Conservation (phyloP, 2,113 vertebrate species). For the Arothron firmamentum region DNA sequence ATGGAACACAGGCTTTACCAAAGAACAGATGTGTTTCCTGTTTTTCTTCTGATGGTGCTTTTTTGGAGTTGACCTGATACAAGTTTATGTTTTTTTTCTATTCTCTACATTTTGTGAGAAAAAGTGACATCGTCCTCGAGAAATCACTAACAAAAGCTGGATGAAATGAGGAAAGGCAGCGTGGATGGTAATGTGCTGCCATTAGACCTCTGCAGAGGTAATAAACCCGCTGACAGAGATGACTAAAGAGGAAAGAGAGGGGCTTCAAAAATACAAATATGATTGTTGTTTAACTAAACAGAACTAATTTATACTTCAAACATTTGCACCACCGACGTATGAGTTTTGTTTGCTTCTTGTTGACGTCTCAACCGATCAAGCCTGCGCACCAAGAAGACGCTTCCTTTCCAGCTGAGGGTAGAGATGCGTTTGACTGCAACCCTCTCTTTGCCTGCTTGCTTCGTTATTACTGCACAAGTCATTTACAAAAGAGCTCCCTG, state of each 20-base stretch:
- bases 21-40: conserved; percentile 9
- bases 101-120: conserved; percentile 17
- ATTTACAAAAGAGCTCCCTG: conserved; percentile 63
- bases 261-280: conserved; percentile 16
- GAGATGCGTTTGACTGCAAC: conserved; percentile 18
- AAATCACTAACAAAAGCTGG: conserved; percentile 45
- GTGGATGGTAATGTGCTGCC: conserved; percentile 36
- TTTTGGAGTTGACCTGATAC: conserved; percentile 11
- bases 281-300: conserved; percentile 39
- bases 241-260: conserved; percentile 3
- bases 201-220: conserved; percentile 63
- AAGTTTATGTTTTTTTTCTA: conserved; percentile 23
- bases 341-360: background rate
- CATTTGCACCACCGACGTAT: background rate
- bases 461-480: conserved; percentile 31
- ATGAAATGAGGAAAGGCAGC: conserved; percentile 35
- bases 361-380: background rate
- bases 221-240: conserved; percentile 34
- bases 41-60: conserved; percentile 7
- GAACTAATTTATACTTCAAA: conserved; percentile 13
- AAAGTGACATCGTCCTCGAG: conserved; percentile 26
- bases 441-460: conserved; percentile 11
- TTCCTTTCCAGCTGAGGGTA: conserved; percentile 23
- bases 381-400: background rate
- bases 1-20: conserved; percentile 9